Evolutionary conservation across 1,140 invertebrate genomes (phyloP).

Genomic region (Brachionus paranguensis): DNA sequence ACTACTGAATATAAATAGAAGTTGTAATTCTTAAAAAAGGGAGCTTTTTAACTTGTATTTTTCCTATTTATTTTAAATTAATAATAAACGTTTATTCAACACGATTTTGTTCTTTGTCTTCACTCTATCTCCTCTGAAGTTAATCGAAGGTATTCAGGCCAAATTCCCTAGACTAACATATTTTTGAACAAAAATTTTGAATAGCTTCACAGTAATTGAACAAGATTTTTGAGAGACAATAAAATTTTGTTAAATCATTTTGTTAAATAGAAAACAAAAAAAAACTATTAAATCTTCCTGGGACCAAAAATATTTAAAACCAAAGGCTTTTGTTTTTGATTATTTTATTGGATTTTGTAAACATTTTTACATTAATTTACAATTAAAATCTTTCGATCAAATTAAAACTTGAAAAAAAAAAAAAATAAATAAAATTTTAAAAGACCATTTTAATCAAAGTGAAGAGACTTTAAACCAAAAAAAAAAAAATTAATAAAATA

Average conservation of each 20-base stretch:
- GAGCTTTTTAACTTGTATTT: too few relatives aligned
- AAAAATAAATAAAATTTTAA: not conserved
- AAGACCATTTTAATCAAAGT: conserved; percentile 8
- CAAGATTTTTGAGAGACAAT: too few relatives aligned
- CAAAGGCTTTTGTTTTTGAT: not conserved
- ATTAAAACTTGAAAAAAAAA: not conserved
- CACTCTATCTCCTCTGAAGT: too few relatives aligned
- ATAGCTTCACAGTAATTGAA: not conserved
- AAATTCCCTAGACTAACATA: too few relatives aligned
- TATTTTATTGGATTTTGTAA: conserved; percentile 11
- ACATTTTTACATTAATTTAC: conserved; percentile 21
- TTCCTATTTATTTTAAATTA: too few relatives aligned
- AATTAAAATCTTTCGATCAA: conserved; percentile 10
- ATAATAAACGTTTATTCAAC: too few relatives aligned
- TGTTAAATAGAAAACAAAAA: not conserved
- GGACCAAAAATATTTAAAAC: not conserved
- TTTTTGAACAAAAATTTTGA: not conserved
- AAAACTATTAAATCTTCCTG: not conserved
- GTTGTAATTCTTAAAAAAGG: too few relatives aligned
- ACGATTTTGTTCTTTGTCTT: too few relatives aligned
- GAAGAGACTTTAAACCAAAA: not conserved
- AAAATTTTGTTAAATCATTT: too few relatives aligned
- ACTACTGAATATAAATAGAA: too few relatives aligned
- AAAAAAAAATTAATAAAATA: too few relatives aligned
- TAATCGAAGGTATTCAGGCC: too few relatives aligned